Conservation (phyloP, 30 jellyfish, hydroid and myxozoan genomes). For the Rhopilema esculentum region DNA sequence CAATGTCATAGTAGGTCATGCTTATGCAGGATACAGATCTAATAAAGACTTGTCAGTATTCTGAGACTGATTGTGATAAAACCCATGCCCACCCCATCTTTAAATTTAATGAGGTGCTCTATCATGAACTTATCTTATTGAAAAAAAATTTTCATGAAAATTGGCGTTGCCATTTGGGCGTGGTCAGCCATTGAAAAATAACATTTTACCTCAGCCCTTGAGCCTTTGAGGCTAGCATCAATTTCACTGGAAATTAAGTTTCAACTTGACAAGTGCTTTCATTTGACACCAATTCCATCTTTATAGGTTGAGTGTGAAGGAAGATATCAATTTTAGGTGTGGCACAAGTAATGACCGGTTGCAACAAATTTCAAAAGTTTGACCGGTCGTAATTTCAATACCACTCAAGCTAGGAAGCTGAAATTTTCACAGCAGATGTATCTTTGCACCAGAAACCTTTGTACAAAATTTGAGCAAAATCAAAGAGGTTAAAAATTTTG, state of each 20-base stretch:
- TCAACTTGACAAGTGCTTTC: not conserved
- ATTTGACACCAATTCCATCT: constrained; percentile 18
- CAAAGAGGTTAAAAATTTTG: not conserved
- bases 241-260: constrained; percentile 8
- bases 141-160: too few species aligned
- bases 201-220: constrained; percentile 8
- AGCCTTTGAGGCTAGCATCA: constrained; percentile 4
- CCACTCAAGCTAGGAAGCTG: constrained; percentile 5
- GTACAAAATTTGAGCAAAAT: not conserved
- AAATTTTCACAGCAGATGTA: not conserved
- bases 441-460: not conserved
- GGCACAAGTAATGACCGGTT: constrained; percentile 18
- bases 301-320: constrained; percentile 6
- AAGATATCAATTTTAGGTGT: constrained; percentile 12
- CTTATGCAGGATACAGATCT: too few species aligned
- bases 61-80: too few species aligned
- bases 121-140: too few species aligned
- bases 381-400: too few species aligned
- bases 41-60: too few species aligned
- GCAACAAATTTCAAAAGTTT: constrained; percentile 7
- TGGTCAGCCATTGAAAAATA: too few species aligned
- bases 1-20: too few species aligned
- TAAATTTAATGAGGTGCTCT: too few species aligned
- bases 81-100: too few species aligned
- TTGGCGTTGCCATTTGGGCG: too few species aligned